Base-by-base conservation (phyloP, 2,113 vertebrate genomes). In the Potamarius usumacintae region DNA sequence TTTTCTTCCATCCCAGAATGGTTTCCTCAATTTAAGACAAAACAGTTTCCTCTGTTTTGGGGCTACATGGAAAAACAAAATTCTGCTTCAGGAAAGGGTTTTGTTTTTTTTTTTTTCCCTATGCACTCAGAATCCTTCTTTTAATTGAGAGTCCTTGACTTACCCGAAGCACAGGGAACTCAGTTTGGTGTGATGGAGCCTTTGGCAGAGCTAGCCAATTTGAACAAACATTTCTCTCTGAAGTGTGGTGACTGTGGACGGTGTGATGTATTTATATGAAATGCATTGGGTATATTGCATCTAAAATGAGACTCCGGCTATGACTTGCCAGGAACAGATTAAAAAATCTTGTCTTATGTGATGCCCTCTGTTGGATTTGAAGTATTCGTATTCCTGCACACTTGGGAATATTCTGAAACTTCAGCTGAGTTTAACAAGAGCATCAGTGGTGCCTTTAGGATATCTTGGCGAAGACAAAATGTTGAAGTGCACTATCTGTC, bases 71-170 rank as follows among this genome's bases (percentile, higher is more conserved):
- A 8, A 42, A 85, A 82, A 87, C 15, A 53, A 55, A 69, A 58
- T 20, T 72, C 52, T 48, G 88, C 82, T 85, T 52, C 6, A 14
- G 82, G 88, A 27, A 74, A 18, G 12, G 17, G 76, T 85, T 76
- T 87, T 53, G 84, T 62, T 82, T 85, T 82, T 15, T 30, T 58
- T 12, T 57, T 11, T 12, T 11, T 12, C 1, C 0, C 77, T 2
- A 34, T 58, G 55, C 17, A 34, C 62, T 42, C 30, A 83, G 71
- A 69, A 57, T 85, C 7, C 76, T 80, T 79, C 71, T 60, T 78
- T 89, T 87, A 89, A 89, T 87, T 67, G 34, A 87, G 62, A 82
- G 67, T 48, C 69, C 81, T 87, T 83, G 67, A 82, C 57, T 85
- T 85, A 76, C 85, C 84, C 53, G 27, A 85, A 86, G 84, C 27